These are phyloP conservation scores for Brachionus koreanus DNA, from an alignment of 1,140 invertebrate genomes.

Conservation along the genomic window DNA sequence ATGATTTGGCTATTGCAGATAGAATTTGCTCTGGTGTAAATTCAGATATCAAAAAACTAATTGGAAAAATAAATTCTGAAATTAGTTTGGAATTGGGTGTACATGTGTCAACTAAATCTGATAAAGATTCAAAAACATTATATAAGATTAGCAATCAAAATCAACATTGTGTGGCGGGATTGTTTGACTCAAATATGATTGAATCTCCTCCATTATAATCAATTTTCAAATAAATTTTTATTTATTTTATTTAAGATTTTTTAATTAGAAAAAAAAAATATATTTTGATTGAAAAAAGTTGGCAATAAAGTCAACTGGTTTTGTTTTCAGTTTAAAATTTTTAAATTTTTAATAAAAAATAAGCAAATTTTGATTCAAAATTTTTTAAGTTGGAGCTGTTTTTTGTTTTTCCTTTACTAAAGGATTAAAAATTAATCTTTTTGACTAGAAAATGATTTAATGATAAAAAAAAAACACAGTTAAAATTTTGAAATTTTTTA, in stretches of 20 bases:
- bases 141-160: background rate
- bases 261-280: background rate
- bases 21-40: background rate
- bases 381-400: too few relatives aligned
- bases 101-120: background rate
- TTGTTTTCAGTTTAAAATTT: too few relatives aligned
- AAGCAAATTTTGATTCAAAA: too few relatives aligned
- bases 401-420: too few relatives aligned
- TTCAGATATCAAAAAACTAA: slow-evolving; percentile 22
- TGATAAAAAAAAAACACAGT: too few relatives aligned
- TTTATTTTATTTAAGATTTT: background rate
- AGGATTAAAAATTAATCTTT: too few relatives aligned
- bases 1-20: background rate
- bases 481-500: too few relatives aligned
- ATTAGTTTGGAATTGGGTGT: background rate
- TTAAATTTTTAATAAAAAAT: too few relatives aligned
- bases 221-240: background rate
- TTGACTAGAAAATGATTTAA: too few relatives aligned
- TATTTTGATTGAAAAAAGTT: background rate
- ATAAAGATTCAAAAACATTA: background rate
- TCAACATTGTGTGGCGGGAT: background rate
- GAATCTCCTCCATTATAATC: slow-evolving; percentile 39
- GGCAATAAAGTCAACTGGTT: too few relatives aligned
- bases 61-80: slow-evolving; percentile 19
- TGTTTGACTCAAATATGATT: background rate